Evolutionary conservation across 2,888 invertebrate species (phyloP), one percentile per base, ranked within the genome.

Genomic region (Pachydiplax longipennis): DNA sequence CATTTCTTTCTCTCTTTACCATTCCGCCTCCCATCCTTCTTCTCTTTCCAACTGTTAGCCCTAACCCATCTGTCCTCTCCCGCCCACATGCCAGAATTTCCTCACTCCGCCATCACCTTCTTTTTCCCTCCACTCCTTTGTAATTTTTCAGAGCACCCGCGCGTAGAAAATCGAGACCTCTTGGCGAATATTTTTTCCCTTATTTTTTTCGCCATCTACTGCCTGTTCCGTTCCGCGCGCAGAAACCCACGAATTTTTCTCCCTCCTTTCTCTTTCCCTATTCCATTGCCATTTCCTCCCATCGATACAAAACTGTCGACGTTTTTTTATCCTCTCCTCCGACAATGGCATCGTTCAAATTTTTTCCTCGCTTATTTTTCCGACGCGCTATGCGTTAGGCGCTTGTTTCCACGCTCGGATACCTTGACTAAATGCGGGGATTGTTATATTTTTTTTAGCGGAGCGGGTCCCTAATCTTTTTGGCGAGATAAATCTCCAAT

Each of bases 151-250:
- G 65, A 58, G 87, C 87, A 87, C 61, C 58, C 87, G 87, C 58
- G 65, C 87, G 61, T 58, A 87, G 87, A 87, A 87, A 87, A 87
- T 87, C 87, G 87, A 40, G 87, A 87, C 87, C 87, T 87, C 87
- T 87, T 87, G 35, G 61, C 2, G 58, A 10, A 18, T 53, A 25
- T 65, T 65, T 87, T 12, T 22, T 65, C 35, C 18, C 48, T 31
- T 25, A 48, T 83, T 61, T 87, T 87, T 61, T 31, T 22, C 61
- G 87, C 87, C 61, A 37, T 61, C 87, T 87, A 87, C 58, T 87
- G 61, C 61, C 87, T 87, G 37, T 87, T 65, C n/a, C 58, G 37
- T 87, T 65, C n/a, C 58, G 61, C 58, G 53, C 25, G 4, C 58
- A 40, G 87, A 58, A 87, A 61, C 73, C 73, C 73, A 73, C 58